A percentile compares a stretch with the other conserved stretches of the same genome.
Conservation (phyloP, 2,888 invertebrate species). For the Serrognathus titanus region DNA sequence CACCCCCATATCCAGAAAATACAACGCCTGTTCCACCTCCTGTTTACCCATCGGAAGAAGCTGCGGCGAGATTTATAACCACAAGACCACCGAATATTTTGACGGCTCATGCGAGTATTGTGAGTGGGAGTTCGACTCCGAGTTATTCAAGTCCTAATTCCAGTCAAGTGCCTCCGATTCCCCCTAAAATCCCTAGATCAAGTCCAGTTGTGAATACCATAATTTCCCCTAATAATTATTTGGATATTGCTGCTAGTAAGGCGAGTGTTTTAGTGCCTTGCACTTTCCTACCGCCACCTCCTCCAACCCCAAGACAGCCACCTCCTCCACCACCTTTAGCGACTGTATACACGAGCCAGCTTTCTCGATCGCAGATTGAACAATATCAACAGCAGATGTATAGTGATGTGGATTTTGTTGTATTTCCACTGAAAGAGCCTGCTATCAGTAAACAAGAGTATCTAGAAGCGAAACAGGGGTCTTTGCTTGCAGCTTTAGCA, state of each 20-base stretch:
- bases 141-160: slow-evolving; percentile 53
- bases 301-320: slow-evolving; percentile 61
- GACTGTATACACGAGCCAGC: slow-evolving; percentile 67
- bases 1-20: slow-evolving; percentile 63
- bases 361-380: slow-evolving; percentile 74
- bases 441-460: slow-evolving; percentile 88
- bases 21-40: slow-evolving; percentile 52
- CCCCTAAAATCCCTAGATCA: slow-evolving; percentile 49
- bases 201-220: slow-evolving; percentile 49
- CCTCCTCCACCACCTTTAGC: slow-evolving; percentile 67
- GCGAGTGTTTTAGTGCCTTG: slow-evolving; percentile 51
- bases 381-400: slow-evolving; percentile 86
- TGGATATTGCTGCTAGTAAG: slow-evolving; percentile 59
- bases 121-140: slow-evolving; percentile 61
- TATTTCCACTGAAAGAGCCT: slow-evolving; percentile 86
- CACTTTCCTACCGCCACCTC: slow-evolving; percentile 58
- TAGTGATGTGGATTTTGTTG: slow-evolving; percentile 88
- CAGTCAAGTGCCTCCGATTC: slow-evolving; percentile 42
- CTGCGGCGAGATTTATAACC: slow-evolving; percentile 72
- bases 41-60: slow-evolving; percentile 65
- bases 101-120: slow-evolving; percentile 71
- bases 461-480: slow-evolving; percentile 81
- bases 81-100: slow-evolving; percentile 73
- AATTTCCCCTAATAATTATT: slow-evolving; percentile 60
- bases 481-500: slow-evolving; percentile 62